Percentiles rank a stretch among this genome's conserved stretches.
Conservation (phyloP, 2,888 invertebrate species). For the Synergus japonicus region DNA sequence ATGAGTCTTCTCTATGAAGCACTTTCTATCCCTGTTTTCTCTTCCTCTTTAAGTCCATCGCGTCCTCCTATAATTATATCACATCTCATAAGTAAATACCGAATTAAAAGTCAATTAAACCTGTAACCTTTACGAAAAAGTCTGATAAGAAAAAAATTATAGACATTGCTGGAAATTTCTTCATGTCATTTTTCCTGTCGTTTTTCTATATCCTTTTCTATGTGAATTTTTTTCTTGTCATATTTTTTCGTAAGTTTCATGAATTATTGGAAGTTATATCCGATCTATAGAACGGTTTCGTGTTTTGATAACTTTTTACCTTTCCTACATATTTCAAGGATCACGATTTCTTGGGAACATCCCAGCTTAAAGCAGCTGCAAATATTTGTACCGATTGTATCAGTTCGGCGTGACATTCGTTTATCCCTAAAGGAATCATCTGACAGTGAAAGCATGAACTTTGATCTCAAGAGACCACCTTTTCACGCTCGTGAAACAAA, state of each 20-base stretch:
- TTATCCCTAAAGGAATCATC: slow-evolving; percentile 31
- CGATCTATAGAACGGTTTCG: background rate
- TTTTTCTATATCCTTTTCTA: too few relatives aligned
- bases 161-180: too few relatives aligned
- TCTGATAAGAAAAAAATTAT: background rate
- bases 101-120: background rate
- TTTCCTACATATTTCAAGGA: background rate
- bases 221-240: background rate
- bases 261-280: background rate
- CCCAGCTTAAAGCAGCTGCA: slow-evolving; percentile 29
- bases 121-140: background rate
- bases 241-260: background rate
- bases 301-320: background rate
- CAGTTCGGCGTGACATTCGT: slow-evolving; percentile 39
- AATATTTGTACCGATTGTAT: slow-evolving; percentile 40
- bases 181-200: too few relatives aligned
- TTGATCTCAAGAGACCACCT: slow-evolving; percentile 27
- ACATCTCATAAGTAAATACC: background rate
- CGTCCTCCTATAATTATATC: slow-evolving; percentile 27
- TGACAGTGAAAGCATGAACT: slow-evolving; percentile 40
- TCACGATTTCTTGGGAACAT: slow-evolving; percentile 32
- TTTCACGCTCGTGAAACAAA: slow-evolving; percentile 41
- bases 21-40: slow-evolving; percentile 39
- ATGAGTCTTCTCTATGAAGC: slow-evolving; percentile 32
- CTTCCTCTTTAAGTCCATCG: slow-evolving; percentile 22